Evolutionary conservation across 1,140 invertebrate species (phyloP), one percentile per base, ranked within the genome.

Genomic region (Tetramorium parvispinum): DNA sequence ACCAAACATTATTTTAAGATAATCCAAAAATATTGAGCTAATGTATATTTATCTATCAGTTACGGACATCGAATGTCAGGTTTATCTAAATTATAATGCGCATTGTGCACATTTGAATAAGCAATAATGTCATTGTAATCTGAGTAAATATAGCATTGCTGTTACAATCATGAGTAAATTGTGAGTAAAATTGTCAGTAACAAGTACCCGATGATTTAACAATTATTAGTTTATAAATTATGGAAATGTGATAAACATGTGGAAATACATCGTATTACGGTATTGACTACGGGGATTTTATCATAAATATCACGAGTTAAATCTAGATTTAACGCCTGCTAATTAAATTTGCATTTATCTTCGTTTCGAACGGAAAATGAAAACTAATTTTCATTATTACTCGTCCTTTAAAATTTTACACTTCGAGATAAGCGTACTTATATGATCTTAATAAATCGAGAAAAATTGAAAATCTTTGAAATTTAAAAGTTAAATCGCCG

Each of bases 201-300:
- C 79, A 59, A 73, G 68, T 49, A 83, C 40, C 40, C n/a, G 24
- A 27, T 73, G 68, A 73, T 83, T 82, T 73, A 73, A 40, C 79
- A 61, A 73, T 83, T 83, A 75, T 61, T 55, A 83, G 68, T 75
- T 59, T 75, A 83, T 73, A 75, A 83, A 83, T 83, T 73, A 83
- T 75, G 68, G 79, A 83, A 83, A 83, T 83, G 55, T 61, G 68
- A 75, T 83, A 61, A 73, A 75, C 40, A 66, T 46, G 79, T n/a
- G 24, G 16, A 59, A 83, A 83, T 49, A 61, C 71, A 75, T 73
- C 53, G 32, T 13, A 83, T 83, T 82, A 73, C 37, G 21, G 11
- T 32, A 75, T 73, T 55, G 68, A 83, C 79, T 46, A 37, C 13
- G 27, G 68, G 13, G 11, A 46, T 59, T 59, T 73, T 73, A 32